Base-by-base conservation (phyloP, 2,113 vertebrate genomes). In the Ammodytes dubius region DNA sequence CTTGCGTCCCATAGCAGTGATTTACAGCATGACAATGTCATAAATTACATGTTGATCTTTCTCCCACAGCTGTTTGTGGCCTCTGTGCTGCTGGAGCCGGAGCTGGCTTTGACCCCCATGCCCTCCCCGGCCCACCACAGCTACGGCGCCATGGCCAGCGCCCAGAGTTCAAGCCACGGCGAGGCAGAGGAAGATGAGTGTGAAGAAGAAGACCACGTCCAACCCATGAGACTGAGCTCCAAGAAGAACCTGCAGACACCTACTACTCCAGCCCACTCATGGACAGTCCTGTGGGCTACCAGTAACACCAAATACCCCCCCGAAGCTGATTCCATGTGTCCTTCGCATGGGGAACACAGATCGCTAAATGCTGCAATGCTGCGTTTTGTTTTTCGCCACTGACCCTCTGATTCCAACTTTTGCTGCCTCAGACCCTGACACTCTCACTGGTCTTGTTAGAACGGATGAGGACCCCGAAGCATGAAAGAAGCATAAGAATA, bases 91-190 rank as follows among this genome's bases (percentile, higher is more conserved):
- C 95, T 99, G 91, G 98, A 99, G 69, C 96, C 97, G 0, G 98
- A 98, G 91, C 90, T 99, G 93, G 96, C 95, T 81, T 93, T 99
- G 90, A 98, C 97, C 0, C 98, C 98, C 0, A 97, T 97, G 17
- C 96, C 97, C 53, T 99, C 98, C 56, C 98, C 98, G 0, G 97
- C 97, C 1, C 97, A 97, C 90, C 97, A 97, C 86, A 96, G 95
- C 82, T 99, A 99, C 0, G 98, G 98, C 45, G 95, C 97, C 74
- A 96, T 99, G 95, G 96, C 95, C 82, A 96, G 94, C 83, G 95
- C 96, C 63, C 94, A 95, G 50, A 96, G 96, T 80, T 95, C 95
- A 71, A 93, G 74, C 0, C 94, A 93, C 42, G 86, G 89, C 0
- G 82, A 85, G 1, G 93, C 78, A 4, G 94, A 92, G 1, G 94